Conservation (phyloP, 1,140 invertebrate species). For the Brachionus plicatilis region DNA sequence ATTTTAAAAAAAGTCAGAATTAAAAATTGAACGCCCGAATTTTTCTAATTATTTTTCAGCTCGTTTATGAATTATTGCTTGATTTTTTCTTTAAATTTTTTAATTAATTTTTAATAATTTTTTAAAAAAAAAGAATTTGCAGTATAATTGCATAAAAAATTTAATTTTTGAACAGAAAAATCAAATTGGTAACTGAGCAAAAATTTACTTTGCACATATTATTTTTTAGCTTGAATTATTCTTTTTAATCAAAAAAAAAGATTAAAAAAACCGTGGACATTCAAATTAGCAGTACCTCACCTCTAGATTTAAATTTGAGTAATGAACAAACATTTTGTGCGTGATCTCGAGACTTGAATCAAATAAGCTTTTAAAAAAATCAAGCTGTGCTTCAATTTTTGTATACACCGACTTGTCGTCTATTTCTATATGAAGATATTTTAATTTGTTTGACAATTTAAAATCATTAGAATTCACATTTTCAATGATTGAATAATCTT, state of each 20-base stretch:
- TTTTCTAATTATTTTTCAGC: background rate
- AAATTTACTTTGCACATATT: too few species aligned
- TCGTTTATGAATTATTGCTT: too few species aligned
- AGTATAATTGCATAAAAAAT: too few species aligned
- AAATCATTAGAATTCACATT: background rate
- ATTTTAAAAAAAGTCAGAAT: background rate
- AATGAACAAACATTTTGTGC: background rate
- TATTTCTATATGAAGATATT: background rate
- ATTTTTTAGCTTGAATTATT: too few species aligned
- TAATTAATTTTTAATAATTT: too few species aligned
- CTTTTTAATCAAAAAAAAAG: too few species aligned
- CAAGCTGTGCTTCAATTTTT: background rate
- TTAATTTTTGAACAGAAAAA: too few species aligned
- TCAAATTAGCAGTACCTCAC: background rate
- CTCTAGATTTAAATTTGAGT: background rate
- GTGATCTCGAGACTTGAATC: background rate
- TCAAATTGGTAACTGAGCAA: too few species aligned
- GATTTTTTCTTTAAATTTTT: too few species aligned
- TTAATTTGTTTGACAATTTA: background rate
- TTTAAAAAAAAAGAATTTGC: too few species aligned
- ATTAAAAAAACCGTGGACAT: too few species aligned
- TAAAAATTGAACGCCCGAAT: background rate
- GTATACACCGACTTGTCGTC: background rate
- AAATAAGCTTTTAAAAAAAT: background rate
- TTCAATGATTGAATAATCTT: background rate